phyloP scores from a whole-genome alignment of 2,113 vertebrate species.

The Orientallactaga bullata region DNA sequence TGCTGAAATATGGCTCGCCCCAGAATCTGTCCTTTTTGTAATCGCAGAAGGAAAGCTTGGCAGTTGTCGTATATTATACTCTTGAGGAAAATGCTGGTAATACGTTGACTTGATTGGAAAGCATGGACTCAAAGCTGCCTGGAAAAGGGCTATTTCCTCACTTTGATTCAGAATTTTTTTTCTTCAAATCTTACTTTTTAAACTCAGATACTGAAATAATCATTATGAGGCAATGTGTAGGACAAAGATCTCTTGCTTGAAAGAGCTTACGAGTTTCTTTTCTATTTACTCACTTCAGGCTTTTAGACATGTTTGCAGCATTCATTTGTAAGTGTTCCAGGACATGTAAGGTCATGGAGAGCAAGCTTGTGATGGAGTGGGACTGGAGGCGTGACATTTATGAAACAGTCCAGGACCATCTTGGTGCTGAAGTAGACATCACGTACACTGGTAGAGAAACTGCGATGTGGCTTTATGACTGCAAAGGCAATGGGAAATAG shows the following conservation, averaged over 20 bases:
- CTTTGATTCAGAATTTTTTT: conserved; percentile 29
- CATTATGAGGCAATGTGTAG: neutral
- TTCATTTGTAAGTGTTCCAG: neutral
- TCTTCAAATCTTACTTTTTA: conserved; percentile 26
- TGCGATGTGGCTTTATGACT: neutral
- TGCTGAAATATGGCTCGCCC: conserved; percentile 86
- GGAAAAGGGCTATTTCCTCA: conserved; percentile 66
- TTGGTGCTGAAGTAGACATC: neutral
- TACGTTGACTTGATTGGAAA: conserved; percentile 86
- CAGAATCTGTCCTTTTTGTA: conserved; percentile 87
- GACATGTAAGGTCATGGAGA: neutral
- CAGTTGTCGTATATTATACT: conserved; percentile 87
- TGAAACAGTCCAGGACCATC: neutral
- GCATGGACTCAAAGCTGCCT: conserved; percentile 82
- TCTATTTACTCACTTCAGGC: neutral
- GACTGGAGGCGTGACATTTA: neutral
- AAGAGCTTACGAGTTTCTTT: conserved; percentile 2
- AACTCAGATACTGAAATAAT: conserved; percentile 33
- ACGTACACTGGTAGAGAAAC: neutral
- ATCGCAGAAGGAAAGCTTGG: conserved; percentile 88
- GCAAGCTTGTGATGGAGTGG: neutral
- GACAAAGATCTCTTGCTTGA: conserved; percentile 29
- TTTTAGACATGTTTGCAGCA: neutral
- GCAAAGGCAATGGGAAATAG: neutral
- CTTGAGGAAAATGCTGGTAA: conserved; percentile 87